A percentile compares a stretch with the other conserved stretches of the same genome.
phyloP scores from a whole-genome alignment of 2,113 vertebrate genomes.

The Potamarius usumacintae region DNA sequence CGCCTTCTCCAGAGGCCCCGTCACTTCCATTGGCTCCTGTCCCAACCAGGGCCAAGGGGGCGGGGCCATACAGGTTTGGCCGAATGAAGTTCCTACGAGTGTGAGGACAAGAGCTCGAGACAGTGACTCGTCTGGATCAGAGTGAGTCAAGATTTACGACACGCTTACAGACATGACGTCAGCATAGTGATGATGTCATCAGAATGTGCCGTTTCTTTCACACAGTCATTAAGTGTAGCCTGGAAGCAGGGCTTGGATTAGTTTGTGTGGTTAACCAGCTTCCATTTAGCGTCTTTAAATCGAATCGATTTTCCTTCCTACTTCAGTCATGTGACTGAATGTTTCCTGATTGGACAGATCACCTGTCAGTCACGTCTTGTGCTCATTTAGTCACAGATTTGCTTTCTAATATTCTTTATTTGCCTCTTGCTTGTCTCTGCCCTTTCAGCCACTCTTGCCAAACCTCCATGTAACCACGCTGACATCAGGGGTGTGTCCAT shows the following conservation, averaged over 20 bases:
- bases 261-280: neutral
- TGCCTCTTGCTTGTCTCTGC: slow-evolving; percentile 30
- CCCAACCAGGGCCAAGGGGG: slow-evolving; percentile 72
- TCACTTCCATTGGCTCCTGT: slow-evolving; percentile 73
- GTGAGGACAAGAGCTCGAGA: slow-evolving; percentile 84
- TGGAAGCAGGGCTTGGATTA: neutral
- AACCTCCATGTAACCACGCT: slow-evolving; percentile 68
- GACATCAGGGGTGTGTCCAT: slow-evolving; percentile 67
- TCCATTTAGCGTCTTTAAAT: neutral
- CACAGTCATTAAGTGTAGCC: neutral
- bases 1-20: slow-evolving; percentile 68
- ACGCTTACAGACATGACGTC: neutral
- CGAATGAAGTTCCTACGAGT: slow-evolving; percentile 82
- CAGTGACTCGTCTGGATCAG: slow-evolving; percentile 90
- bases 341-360: neutral
- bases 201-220: neutral
- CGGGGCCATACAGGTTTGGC: slow-evolving; percentile 74
- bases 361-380: neutral
- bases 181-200: neutral
- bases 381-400: slow-evolving; percentile 55
- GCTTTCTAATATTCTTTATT: slow-evolving; percentile 51
- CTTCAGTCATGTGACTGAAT: slow-evolving; percentile 45
- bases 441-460: slow-evolving; percentile 70
- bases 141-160: slow-evolving; percentile 78
- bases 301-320: neutral